Evolutionary conservation across 2,113 vertebrate genomes (phyloP).

Genomic region (Nipponia nippon): DNA sequence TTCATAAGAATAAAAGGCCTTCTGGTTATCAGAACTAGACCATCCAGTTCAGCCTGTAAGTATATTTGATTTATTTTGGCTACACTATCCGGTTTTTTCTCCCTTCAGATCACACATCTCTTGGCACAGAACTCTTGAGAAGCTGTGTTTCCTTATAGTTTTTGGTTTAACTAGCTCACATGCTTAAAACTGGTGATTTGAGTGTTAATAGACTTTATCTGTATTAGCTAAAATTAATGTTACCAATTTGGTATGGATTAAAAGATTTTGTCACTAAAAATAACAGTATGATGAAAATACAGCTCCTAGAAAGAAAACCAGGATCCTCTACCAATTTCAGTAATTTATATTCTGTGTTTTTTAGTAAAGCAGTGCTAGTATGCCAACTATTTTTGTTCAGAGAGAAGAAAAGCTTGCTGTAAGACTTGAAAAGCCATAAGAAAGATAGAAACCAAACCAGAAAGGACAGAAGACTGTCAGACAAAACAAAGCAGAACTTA

Average conservation of each 20-base stretch:
- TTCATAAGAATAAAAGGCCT: not conserved
- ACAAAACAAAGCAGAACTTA: not conserved
- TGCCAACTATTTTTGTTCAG: not conserved
- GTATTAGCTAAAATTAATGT: not conserved
- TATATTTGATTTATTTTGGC: not conserved
- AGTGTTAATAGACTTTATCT: not conserved
- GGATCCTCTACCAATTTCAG: not conserved
- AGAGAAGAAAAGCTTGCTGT: not conserved
- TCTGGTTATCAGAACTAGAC: not conserved
- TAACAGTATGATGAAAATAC: not conserved
- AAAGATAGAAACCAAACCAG: not conserved
- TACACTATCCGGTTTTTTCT: not conserved
- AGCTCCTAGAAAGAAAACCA: not conserved
- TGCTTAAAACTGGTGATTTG: not conserved
- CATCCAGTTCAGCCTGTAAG: not conserved
- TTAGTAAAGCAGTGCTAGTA: not conserved
- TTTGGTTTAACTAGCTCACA: not conserved
- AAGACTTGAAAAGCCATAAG: slow-evolving; percentile 27
- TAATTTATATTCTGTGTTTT: not conserved
- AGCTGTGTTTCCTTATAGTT: not conserved
- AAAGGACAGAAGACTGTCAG: not conserved
- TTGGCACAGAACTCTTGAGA: not conserved
- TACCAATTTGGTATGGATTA: not conserved
- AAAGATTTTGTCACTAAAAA: not conserved
- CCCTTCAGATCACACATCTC: not conserved